These are phyloP conservation scores for Holothuria glaberrima DNA, from an alignment of 35 echinoderm and acorn worm genomes.

Conservation along the genomic window DNA sequence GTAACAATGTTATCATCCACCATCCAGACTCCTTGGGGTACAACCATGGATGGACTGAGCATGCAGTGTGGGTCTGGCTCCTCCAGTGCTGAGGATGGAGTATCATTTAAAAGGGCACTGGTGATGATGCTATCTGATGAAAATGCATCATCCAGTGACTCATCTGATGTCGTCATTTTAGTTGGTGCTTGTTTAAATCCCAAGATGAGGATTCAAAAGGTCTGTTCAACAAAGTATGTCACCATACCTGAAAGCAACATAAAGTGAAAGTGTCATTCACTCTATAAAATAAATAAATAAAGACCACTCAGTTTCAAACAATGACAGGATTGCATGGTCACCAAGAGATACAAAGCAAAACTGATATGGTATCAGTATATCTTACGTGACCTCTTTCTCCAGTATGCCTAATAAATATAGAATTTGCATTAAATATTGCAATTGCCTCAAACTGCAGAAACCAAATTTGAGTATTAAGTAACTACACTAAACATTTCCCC, in stretches of 20 bases:
- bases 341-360: too few relatives aligned
- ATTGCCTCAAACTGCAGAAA: too few relatives aligned
- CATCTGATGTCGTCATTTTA: not conserved
- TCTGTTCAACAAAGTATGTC: not conserved
- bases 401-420: too few relatives aligned
- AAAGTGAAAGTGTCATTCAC: not conserved
- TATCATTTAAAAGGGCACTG: constrained; percentile 59
- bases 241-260: not conserved
- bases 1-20: constrained; percentile 46
- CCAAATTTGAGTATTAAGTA: too few relatives aligned
- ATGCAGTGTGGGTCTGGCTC: constrained; percentile 76
- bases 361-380: too few relatives aligned
- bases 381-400: too few relatives aligned
- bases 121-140: constrained; percentile 47
- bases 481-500: too few relatives aligned
- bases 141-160: constrained; percentile 38
- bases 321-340: too few relatives aligned
- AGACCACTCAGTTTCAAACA: too few relatives aligned
- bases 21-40: constrained; percentile 66
- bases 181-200: not conserved
- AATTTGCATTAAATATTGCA: too few relatives aligned
- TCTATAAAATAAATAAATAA: too few relatives aligned
- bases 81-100: constrained; percentile 70
- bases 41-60: constrained; percentile 70
- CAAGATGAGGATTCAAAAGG: not conserved